Percentiles rank a stretch among this genome's conserved stretches.
Evolutionary conservation across 2,888 invertebrate species (phyloP).

Genomic region (Loripinus fragilis): DNA sequence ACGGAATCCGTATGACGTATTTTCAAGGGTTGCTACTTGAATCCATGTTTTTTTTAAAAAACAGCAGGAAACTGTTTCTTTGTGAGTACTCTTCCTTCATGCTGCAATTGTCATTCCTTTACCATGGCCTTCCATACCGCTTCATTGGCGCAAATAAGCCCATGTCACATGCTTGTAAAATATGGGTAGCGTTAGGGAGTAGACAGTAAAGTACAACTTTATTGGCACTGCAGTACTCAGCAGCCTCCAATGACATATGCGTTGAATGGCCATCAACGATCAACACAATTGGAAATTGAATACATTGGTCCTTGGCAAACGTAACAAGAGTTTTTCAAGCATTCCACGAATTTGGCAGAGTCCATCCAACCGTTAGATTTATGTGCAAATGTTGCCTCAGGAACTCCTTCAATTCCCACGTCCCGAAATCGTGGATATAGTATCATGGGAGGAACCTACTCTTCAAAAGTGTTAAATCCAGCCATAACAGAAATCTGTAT

Average conservation of each 20-base stretch:
- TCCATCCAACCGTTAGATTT: constrained; percentile 51
- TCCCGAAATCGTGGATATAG: constrained; percentile 45
- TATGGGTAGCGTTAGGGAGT: constrained; percentile 7
- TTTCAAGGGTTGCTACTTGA: constrained; percentile 32
- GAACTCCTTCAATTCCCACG: constrained; percentile 27
- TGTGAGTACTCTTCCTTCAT: constrained; percentile 22
- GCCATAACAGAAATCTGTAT: constrained; percentile 55
- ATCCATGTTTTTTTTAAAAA: constrained; percentile 30
- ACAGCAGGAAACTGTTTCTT: constrained; percentile 28
- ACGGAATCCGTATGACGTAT: constrained; percentile 31
- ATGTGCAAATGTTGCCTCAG: constrained; percentile 37
- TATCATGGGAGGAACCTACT: constrained; percentile 44
- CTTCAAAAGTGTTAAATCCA: constrained; percentile 42
- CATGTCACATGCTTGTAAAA: constrained; percentile 23
- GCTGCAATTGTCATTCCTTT: constrained; percentile 29
- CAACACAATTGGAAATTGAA: neutral
- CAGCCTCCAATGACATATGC: constrained; percentile 3
- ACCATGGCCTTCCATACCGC: constrained; percentile 25
- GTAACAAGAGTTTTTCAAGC: too few relatives aligned
- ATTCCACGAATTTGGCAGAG: constrained; percentile 29
- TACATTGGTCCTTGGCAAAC: neutral
- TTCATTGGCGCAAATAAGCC: constrained; percentile 7
- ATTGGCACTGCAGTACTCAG: constrained; percentile 18
- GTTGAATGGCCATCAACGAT: constrained; percentile 25
- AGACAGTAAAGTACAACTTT: constrained; percentile 23